Base-by-base conservation (phyloP, 2,888 invertebrate genomes). In the Cybosia mesomella region DNA sequence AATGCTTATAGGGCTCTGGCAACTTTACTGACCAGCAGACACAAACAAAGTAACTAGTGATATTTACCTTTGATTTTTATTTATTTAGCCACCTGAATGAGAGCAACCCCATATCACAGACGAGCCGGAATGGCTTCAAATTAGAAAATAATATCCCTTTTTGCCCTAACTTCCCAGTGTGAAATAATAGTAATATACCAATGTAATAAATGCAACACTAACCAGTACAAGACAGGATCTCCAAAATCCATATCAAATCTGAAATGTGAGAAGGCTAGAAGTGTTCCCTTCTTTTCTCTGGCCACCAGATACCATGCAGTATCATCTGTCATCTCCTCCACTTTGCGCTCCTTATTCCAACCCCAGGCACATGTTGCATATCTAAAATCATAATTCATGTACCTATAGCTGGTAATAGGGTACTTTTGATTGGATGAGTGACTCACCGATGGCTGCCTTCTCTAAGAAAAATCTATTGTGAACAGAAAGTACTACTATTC, bases 241-340 rank as follows among this genome's bases (percentile, higher is more conserved):
- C 97, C 97, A 87, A 96, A 96, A 86, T 98, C 98, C 92, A 98
- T 95, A 87, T 98, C 98, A 92, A 98, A 98, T 86, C 98, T 94
- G 89, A 98, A 98, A 91, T 98, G 98, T 66, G 97, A 96, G 89
- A 97, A 98, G 2, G 97, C 98, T 65, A 97, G 91, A 0, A 96
- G 95, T 22, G 84, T 87, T 21, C 91, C 91, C 54, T 86, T 85
- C n/a, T 91, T 90, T 70, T 95, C 90, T 82, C 93, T 95, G 8
- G 96, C 97, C 71, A 98, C 94, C 43, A 98, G 93, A 88, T 97
- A 98, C 96, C 97, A 96, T 5, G 98, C 97, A 54, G 95, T 91
- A 68, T 96, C 96, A 80, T 97, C 97, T 32, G 95, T 96, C 96
- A 98, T 95, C 90, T 98, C 98, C 72, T 96, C 96, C 22, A 93